Base-by-base conservation (phyloP, 2,113 vertebrate genomes). In the Barnardius zonarius region DNA sequence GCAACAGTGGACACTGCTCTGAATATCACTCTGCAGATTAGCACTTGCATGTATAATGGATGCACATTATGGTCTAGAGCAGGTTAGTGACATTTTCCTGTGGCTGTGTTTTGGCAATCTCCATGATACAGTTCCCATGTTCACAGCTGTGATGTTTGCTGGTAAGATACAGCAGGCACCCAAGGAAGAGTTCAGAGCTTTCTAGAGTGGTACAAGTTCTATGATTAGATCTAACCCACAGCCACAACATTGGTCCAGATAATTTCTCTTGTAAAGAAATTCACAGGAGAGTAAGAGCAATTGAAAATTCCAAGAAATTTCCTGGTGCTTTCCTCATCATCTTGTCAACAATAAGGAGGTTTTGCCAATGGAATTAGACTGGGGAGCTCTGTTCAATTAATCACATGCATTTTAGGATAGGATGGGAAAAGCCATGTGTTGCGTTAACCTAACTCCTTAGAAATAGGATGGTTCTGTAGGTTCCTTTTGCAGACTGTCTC, bases 51-150 rank as follows among this genome's bases (percentile, higher is more conserved):
- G 14, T 46, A 7, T 22, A 23, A 18, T 15, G 48, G 39, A 24
- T 59, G 54, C 15, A 59, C 8, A 14, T 1, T 15, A 14, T 33
- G 52, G 25, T 19, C 17, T 7, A 62, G 17, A 80, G 33, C 39
- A 77, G 24, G n/a, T 52, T 2, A 77, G 23, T 3, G 22, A 77
- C 1, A 7, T n/a, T 73, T 41, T 73, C 35, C 55, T 66, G 68
- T 25, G 30, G 44, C 5, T 76, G 25, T 59, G 17, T 46, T 90
- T 33, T 69, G 69, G 49, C 20, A 24, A 28, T 55, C 19, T 43
- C n/a, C 27, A 7, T 4, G n/a, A 18, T 37, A 11, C 20, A 7
- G 33, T 39, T 80, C 33, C 39, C n/a, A 16, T 0, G 1, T 16
- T 86, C 46, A 41, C 24, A 62, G 4, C 46, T 13, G 11, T n/a